These are phyloP conservation scores for Telmatochromis brachygnathus DNA, from an alignment of 2,113 vertebrate species.

Conservation along the genomic window DNA sequence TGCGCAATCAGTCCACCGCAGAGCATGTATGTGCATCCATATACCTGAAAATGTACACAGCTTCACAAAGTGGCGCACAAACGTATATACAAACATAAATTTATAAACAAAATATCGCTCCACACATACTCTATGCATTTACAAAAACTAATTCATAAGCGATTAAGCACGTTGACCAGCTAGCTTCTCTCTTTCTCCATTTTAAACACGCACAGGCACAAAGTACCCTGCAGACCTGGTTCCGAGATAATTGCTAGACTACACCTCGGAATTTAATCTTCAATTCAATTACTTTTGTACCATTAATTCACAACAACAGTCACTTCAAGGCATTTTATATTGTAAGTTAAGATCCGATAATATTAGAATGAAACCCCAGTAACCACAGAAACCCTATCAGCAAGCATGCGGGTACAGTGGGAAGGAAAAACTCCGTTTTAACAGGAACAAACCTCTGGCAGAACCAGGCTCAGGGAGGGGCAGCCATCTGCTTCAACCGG, in stretches of 20 bases:
- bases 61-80: neutral
- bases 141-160: neutral
- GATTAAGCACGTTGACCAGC: neutral
- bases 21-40: neutral
- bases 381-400: neutral
- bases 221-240: neutral
- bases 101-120: neutral
- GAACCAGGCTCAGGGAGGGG: neutral
- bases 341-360: neutral
- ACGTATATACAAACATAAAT: neutral
- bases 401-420: neutral
- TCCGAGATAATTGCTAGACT: slow-evolving; percentile 2
- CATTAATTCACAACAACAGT: neutral
- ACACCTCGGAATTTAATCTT: slow-evolving; percentile 38
- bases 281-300: neutral
- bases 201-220: neutral
- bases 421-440: neutral
- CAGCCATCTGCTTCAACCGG: neutral
- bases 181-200: neutral
- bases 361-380: neutral
- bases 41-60: neutral
- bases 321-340: neutral
- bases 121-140: neutral
- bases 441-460: neutral
- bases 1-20: neutral